Base-by-base conservation (phyloP, 1,140 invertebrate species). In the Saccostrea cuccullata region DNA sequence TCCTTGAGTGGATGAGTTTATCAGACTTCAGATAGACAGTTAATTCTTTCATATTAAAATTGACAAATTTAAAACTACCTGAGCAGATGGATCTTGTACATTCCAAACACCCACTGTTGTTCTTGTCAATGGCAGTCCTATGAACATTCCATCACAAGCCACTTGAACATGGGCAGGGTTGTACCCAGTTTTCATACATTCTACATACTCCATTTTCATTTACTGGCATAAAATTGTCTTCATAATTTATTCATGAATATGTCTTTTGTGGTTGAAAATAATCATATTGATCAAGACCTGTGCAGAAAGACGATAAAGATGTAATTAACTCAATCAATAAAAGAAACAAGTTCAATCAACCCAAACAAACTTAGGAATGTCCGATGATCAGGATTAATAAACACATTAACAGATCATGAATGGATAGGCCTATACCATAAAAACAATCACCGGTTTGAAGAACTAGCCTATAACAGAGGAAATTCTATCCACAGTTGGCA, bases 91-190 rank as follows among this genome's bases (percentile, higher is more conserved):
- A 82, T 92, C 89, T 85, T 92, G 88, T 36, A 93, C 40, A 86
- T 89, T 93, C 92, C 92, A 93, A 26, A 92, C 89, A 40, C 92
- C 92, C 64, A 92, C 85, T 20, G 89, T 87, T 55, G 87, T 90
- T 67, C 91, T 90, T 56, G 91, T 89, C 11, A 89, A 58, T 8
- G 92, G 92, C 13, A 93, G 70, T n/a, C 90, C 92, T 15, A 92
- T 77, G 47, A 88, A 92, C 20, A 84, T 85, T n/a, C 92, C 92
- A 90, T 91, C 90, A 88, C 88, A 89, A 6, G 92, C 91, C 13
- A 92, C 82, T 58, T 92, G 92, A 40, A 91, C 90, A 86, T 93
- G 91, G 20, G 91, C 91, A 73, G 90, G 90, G 55, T 89, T 90
- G 55, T 90, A 92, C 15, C 90, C 91, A 58, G 90, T 89, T 55